Evolutionary conservation across 2,888 invertebrate species (phyloP), one percentile per base, ranked within the genome.

Genomic region (Orthosia gothica): DNA sequence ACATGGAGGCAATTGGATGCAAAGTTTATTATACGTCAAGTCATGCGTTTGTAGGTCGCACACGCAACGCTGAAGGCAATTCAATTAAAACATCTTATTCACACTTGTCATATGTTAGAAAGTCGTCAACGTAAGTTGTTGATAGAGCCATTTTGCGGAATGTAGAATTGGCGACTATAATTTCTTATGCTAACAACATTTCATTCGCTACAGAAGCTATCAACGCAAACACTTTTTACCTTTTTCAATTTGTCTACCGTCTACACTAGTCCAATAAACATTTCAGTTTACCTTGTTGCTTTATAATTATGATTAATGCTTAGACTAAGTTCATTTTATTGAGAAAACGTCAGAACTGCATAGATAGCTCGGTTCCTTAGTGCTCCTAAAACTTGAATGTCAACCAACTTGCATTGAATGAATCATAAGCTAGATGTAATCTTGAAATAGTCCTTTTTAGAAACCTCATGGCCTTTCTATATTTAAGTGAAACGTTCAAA

Each of bases 11-110:
- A 67, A 55, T 73, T 75, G 75, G 71, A 62, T 71, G 67, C 49
- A 70, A 85, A 64, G 64, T 83, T 72, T 79, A 87, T 86, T 84
- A 76, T 75, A 78, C 79, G 72, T 81, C 72, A 85, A 82, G 73
- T 73, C 76, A 80, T 72, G 66, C 58, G 69, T 89, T 87, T 88
- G 80, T 88, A 78, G 89, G 87, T 82, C 85, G 84, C 66, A 82
- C 88, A 88, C 80, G 84, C 84, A 83, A 81, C 81, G 89, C 89
- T 82, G 70, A 81, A 88, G 87, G 92, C 91, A 76, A 89, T 92
- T 91, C 88, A 91, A 93, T 91, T 92, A 92, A 89, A 88, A 87
- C 87, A 89, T 86, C 87, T 89, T 85, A 87, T 88, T 90, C 85
- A 86, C 88, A 91, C 91, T 84, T 88, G 89, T 89, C 89, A 89